phyloP scores from a whole-genome alignment of 2,797 vertebrate genomes.

The Brotula barbata region DNA sequence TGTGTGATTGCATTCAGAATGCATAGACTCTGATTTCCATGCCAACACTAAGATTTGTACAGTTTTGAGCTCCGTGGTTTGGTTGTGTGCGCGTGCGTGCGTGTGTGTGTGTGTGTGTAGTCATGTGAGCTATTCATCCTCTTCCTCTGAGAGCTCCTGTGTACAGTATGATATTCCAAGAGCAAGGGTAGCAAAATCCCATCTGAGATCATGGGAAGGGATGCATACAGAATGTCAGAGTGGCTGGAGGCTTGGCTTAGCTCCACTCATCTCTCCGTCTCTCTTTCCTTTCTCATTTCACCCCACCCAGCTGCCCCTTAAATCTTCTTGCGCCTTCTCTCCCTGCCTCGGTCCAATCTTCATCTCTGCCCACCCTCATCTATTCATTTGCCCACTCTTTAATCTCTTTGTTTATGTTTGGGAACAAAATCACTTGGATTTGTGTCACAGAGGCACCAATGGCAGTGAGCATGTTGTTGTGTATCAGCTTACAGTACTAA shows the following conservation, averaged over 20 bases:
- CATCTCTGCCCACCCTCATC: conserved; percentile 40
- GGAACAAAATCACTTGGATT: conserved; percentile 37
- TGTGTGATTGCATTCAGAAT: conserved; percentile 5
- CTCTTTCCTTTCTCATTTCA: conserved; percentile 15
- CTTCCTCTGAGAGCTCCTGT: conserved; percentile 44
- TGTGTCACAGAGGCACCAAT: conserved; percentile 30
- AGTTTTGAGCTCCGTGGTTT: conserved; percentile 29
- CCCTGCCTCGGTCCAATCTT: conserved; percentile 27
- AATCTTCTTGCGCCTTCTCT: conserved; percentile 43
- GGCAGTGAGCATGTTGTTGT: neutral
- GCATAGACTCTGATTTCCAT: conserved; percentile 57
- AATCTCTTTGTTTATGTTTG: conserved; percentile 23
- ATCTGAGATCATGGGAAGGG: conserved; percentile 57
- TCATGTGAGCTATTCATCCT: conserved; percentile 18
- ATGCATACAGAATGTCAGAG: conserved; percentile 56
- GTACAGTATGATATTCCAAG: conserved; percentile 53
- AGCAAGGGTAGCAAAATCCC: conserved; percentile 62
- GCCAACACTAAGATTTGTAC: conserved; percentile 58
- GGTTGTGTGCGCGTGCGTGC: conserved; percentile 1
- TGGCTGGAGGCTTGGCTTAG: conserved; percentile 36
- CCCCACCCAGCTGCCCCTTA: conserved; percentile 25
- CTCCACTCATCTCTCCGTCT: conserved; percentile 35
- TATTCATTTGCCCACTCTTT: conserved; percentile 35
- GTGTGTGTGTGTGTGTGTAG: neutral
- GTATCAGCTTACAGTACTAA: conserved; percentile 18